phyloP scores from a whole-genome alignment of 2,113 vertebrate species.

The Echinops telfairi region DNA sequence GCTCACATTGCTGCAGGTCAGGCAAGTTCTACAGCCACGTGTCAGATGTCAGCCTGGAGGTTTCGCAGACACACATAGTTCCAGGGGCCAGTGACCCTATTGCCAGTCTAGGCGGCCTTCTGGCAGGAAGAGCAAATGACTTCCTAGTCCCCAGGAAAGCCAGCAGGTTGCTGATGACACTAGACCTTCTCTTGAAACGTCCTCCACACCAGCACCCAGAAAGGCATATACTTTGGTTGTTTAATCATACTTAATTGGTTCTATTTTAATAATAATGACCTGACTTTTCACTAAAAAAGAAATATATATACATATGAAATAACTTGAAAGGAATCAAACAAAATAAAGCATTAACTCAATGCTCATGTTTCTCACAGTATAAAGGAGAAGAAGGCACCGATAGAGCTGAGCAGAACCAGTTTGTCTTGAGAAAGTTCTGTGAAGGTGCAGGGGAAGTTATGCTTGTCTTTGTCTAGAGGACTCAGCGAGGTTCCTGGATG shows the following conservation, averaged over 20 bases:
- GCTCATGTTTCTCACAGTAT: not conserved
- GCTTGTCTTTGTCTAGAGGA: not conserved
- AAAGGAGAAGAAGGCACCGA: not conserved
- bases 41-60: too few relatives aligned
- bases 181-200: not conserved
- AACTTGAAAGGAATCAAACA: not conserved
- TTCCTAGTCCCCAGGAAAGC: too few relatives aligned
- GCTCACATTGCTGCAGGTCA: too few relatives aligned
- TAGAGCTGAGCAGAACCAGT: not conserved
- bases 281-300: not conserved
- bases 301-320: not conserved
- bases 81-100: too few relatives aligned
- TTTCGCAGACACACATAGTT: too few relatives aligned
- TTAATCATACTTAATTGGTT: conserved; percentile 4
- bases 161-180: not conserved
- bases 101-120: too few relatives aligned
- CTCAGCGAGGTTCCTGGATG: not conserved
- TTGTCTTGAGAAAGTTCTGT: not conserved
- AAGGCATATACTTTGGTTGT: not conserved
- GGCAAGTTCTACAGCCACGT: too few relatives aligned
- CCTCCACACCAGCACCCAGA: not conserved
- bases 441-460: not conserved
- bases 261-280: conserved; percentile 14
- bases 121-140: too few relatives aligned
- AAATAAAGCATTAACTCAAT: not conserved